Base-by-base conservation (phyloP, 2,113 vertebrate genomes). In the Callithrix jacchus region DNA sequence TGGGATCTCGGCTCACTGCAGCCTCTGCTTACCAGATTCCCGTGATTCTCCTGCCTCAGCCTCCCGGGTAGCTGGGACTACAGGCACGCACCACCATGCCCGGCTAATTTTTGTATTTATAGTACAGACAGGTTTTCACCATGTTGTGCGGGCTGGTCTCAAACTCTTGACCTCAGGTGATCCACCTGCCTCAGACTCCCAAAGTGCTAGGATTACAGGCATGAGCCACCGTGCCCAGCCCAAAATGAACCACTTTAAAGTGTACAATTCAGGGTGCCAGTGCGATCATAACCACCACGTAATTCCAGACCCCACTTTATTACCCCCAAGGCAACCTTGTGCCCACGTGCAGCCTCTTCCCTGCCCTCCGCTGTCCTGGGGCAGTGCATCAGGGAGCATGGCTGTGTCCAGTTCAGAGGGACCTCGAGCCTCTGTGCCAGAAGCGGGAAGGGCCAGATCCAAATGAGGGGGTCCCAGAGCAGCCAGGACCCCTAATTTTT, bases 361-460 rank as follows among this genome's bases (percentile, higher is more conserved):
- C 74, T 2, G 8, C 14, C 27, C 27, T 64, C 61, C 6, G 12
- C 61, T 64, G 27, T 64, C 61, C 27, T 30, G 2, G 37, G 37
- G 37, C 27, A 0, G 30, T 12, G 20, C 18, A 0, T 13, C 2
- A 42, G 42, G 54, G 47, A 37, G 25, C 18, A 2, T 2, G 11
- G 32, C 18, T 1, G 5, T 37, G 8, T 18, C 58, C 30, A 0
- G n/a, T 58, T 68, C 5, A 1, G 85, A 12, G 5, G 25, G 42
- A 25, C 3, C 0, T 0, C 8, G 6, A n/a, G 35, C 70, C 64
- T 32, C 76, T 4, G 0, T 7, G 82, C 45, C 52, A 30, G n/a
- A 8, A 0, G 16, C 2, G 25, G 76, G 42, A 37, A 49, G 32
- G 2, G 23, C 27, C 7, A 45, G 58, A 14, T 32, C 8, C 35